Percentiles rank a stretch among this genome's conserved stretches.
phyloP scores from a whole-genome alignment of 2,113 vertebrate species.

The Eidolon helvum region DNA sequence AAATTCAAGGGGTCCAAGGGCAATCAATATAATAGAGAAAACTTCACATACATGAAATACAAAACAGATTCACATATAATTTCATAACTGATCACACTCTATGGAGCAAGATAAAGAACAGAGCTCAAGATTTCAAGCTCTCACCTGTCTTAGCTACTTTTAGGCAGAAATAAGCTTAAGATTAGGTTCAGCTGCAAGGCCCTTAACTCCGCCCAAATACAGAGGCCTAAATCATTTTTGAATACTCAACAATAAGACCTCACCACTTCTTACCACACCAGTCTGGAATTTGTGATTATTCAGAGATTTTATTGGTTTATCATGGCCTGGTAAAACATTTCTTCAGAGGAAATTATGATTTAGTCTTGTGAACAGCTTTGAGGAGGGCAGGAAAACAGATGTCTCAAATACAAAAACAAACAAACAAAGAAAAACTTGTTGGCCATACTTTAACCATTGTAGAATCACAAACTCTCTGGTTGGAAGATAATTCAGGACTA shows the following conservation, averaged over 20 bases:
- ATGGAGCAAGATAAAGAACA: not conserved
- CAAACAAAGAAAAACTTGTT: not conserved
- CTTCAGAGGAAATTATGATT: not conserved
- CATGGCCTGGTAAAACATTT: not conserved
- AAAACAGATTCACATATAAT: not conserved
- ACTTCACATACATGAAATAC: not conserved
- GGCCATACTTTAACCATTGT: not conserved
- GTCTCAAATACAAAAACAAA: not conserved
- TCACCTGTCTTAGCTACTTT: not conserved
- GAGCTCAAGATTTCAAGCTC: not conserved
- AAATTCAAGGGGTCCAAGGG: not conserved
- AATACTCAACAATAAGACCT: not conserved
- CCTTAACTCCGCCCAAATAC: not conserved
- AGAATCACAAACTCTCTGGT: not conserved
- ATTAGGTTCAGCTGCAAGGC: not conserved
- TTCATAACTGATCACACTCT: not conserved
- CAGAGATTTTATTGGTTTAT: not conserved
- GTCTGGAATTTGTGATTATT: slow-evolving; percentile 7
- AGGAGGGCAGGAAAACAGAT: not conserved
- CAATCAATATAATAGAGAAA: not conserved
- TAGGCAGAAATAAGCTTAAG: not conserved
- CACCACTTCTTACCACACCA: not conserved
- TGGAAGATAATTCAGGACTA: not conserved
- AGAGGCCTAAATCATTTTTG: not conserved
- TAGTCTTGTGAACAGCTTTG: not conserved